A percentile compares a stretch with the other conserved stretches of the same genome.
These are phyloP conservation scores for Papilio protenor DNA, from an alignment of 2,888 invertebrate genomes.

Conservation along the genomic window DNA sequence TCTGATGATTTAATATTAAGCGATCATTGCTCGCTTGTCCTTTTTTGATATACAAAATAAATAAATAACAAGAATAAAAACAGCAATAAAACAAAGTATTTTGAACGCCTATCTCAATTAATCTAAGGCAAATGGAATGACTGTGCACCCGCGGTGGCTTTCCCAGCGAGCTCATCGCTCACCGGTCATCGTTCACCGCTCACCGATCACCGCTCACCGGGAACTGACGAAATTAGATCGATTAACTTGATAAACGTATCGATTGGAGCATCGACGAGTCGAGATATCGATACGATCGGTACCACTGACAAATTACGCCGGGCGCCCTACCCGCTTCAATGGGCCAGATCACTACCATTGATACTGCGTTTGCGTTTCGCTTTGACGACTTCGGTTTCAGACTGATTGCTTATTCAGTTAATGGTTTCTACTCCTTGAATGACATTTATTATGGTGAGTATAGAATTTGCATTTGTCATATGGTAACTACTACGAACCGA, in stretches of 20 bases:
- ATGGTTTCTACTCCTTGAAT: constrained; percentile 41
- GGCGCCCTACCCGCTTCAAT: constrained; percentile 65
- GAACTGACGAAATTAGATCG: constrained; percentile 83
- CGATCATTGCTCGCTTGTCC: background rate
- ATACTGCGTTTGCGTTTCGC: constrained; percentile 37
- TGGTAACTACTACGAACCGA: background rate
- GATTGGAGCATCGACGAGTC: constrained; percentile 63
- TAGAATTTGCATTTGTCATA: background rate
- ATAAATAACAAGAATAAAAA: constrained; percentile 12
- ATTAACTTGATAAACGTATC: constrained; percentile 82
- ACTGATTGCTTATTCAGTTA: constrained; percentile 40
- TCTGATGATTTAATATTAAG: background rate
- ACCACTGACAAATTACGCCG: constrained; percentile 81
- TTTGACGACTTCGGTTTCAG: constrained; percentile 39
- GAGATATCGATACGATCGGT: constrained; percentile 75
- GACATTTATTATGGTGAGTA: constrained; percentile 35
- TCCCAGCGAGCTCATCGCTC: constrained; percentile 80
- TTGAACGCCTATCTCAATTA: constrained; percentile 45
- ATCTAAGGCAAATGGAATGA: constrained; percentile 69
- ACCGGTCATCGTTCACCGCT: constrained; percentile 48
- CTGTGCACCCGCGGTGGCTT: constrained; percentile 77
- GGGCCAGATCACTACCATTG: constrained; percentile 47
- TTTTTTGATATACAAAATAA: background rate
- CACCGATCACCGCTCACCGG: constrained; percentile 66
- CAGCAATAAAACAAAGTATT: constrained; percentile 13